Conservation (phyloP, 2,113 vertebrate species). For the Micronisus gabar region DNA sequence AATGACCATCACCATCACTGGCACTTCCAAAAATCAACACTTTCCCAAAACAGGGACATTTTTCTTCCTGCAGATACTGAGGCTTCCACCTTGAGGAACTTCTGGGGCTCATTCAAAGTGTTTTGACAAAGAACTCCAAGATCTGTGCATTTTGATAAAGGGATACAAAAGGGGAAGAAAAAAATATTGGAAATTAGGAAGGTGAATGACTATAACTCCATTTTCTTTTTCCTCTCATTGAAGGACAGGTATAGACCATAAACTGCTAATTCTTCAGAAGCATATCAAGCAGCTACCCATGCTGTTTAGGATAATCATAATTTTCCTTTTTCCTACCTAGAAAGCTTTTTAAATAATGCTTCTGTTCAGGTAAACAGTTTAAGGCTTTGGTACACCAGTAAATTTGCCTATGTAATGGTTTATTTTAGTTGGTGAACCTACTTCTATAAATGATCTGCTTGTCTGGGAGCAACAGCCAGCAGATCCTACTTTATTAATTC, state of each 20-base stretch:
- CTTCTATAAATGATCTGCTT: not conserved
- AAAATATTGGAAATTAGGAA: not conserved
- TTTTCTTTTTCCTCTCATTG: not conserved
- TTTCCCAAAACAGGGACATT: not conserved
- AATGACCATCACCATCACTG: not conserved
- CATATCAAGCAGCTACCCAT: not conserved
- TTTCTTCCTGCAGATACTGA: not conserved
- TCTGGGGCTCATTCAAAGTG: not conserved
- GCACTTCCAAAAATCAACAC: not conserved
- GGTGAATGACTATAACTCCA: fast-evolving
- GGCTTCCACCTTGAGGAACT: not conserved
- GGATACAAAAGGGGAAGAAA: not conserved
- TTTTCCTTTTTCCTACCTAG: not conserved
- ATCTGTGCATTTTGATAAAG: not conserved
- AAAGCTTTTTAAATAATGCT: not conserved
- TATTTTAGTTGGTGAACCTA: not conserved
- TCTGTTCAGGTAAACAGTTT: not conserved
- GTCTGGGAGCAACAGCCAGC: not conserved
- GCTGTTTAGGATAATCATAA: not conserved
- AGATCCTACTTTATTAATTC: not conserved
- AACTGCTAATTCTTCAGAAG: not conserved
- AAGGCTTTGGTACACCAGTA: not conserved
- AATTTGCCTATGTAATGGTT: not conserved
- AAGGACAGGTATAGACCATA: not conserved
- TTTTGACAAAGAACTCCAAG: not conserved